Evolutionary conservation across 2,888 invertebrate genomes (phyloP).

Genomic region (Archips xylosteana): DNA sequence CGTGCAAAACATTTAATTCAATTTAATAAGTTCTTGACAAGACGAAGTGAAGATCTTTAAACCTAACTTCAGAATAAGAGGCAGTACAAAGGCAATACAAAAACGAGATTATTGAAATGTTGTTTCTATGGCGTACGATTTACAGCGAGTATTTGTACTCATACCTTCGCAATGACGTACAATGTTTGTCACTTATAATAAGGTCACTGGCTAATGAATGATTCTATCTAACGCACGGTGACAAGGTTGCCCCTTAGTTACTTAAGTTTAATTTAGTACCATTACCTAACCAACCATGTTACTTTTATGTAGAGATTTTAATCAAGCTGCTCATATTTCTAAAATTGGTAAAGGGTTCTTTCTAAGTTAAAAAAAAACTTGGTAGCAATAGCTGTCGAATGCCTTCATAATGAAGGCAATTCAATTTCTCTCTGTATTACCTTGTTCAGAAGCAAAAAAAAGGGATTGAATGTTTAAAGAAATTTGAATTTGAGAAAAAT

Average conservation of each 20-base stretch:
- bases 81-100: neutral
- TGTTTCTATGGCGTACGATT: neutral
- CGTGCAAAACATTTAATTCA: neutral
- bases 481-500: too few relatives aligned
- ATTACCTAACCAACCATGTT: constrained; percentile 2
- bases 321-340: constrained; percentile 7
- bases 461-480: too few relatives aligned
- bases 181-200: constrained; percentile 47
- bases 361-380: neutral
- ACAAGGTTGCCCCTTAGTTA: constrained; percentile 44
- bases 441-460: too few relatives aligned
- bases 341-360: neutral
- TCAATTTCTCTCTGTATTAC: neutral
- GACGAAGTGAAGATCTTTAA: neutral
- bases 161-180: constrained; percentile 4
- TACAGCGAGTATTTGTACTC: neutral
- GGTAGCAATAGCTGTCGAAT: neutral
- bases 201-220: constrained; percentile 46
- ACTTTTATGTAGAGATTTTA: constrained; percentile 21
- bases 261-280: constrained; percentile 5
- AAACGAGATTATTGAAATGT: neutral
- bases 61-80: too few relatives aligned
- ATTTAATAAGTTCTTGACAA: neutral
- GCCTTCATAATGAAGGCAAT: neutral
- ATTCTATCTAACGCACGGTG: constrained; percentile 39